phyloP scores from a whole-genome alignment of 2,888 invertebrate genomes.

The Stegana nigrithorax region DNA sequence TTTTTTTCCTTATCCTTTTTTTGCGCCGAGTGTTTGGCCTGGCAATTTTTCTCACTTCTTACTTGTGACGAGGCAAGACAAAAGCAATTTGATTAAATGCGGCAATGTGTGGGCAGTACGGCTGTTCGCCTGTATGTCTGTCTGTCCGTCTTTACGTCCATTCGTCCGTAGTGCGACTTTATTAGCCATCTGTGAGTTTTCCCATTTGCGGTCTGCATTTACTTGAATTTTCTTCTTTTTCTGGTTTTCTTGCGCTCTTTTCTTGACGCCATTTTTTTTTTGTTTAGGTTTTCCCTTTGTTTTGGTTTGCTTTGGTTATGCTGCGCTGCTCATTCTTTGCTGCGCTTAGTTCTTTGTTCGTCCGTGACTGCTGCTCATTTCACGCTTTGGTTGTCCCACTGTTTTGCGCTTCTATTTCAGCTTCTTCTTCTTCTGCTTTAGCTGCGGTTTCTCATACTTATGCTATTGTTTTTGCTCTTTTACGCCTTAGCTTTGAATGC shows the following conservation, averaged over 20 bases:
- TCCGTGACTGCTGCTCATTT: conserved; percentile 37
- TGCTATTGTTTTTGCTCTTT: no score
- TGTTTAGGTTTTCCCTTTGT: no score
- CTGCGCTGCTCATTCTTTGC: no score
- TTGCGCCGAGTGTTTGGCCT: background rate
- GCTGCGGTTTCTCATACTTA: no score
- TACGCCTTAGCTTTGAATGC: conserved; percentile 8
- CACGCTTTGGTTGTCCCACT: conserved; percentile 34
- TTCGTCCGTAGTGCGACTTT: background rate
- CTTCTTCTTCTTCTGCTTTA: no score
- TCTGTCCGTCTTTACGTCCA: conserved; percentile 11
- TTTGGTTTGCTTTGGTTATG: no score
- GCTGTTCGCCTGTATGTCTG: background rate
- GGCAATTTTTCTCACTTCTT: background rate
- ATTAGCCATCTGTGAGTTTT: conserved; percentile 12
- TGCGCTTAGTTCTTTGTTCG: no score
- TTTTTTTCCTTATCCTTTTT: background rate
- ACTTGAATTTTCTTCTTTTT: background rate
- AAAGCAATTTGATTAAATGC: conserved; percentile 9
- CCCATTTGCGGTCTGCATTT: background rate
- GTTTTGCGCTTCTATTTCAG: no score
- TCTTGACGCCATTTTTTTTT: no score
- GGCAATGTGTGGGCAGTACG: no score
- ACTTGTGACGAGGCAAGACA: no score
- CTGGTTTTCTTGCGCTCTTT: background rate